Percentiles rank a stretch among this genome's conserved stretches.
phyloP scores from a whole-genome alignment of 2,888 invertebrate species.

The Ferrisia virgata region DNA sequence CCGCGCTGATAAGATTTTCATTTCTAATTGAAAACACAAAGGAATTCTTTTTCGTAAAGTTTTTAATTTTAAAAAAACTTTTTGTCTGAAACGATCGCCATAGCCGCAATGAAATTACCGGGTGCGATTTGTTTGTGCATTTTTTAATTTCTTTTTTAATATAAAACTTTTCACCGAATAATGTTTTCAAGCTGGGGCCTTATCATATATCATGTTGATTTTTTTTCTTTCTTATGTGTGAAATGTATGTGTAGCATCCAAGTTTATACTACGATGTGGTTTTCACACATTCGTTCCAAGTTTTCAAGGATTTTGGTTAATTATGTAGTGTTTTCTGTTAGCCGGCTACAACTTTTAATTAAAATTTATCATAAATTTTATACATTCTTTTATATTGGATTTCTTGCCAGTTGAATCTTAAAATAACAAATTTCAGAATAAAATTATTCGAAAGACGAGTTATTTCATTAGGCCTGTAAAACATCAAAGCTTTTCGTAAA shows the following conservation, averaged over 20 bases:
- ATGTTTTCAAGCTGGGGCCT: neutral
- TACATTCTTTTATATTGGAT: neutral
- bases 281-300: neutral
- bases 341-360: neutral
- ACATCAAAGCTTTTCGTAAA: neutral
- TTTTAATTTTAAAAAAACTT: neutral
- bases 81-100: neutral
- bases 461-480: neutral
- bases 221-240: neutral
- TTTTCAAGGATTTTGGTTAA: neutral
- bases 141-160: neutral
- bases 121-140: neutral
- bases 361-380: neutral
- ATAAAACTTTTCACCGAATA: neutral
- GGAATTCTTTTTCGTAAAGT: neutral
- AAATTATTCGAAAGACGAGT: neutral
- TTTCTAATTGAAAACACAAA: constrained; percentile 17
- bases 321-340: neutral
- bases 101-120: neutral
- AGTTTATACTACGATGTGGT: neutral
- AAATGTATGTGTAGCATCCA: neutral
- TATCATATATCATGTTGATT: neutral
- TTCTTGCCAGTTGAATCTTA: neutral
- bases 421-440: neutral
- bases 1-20: neutral